Conservation (phyloP, 2,113 vertebrate genomes). For the Leucopsar rothschildi region DNA sequence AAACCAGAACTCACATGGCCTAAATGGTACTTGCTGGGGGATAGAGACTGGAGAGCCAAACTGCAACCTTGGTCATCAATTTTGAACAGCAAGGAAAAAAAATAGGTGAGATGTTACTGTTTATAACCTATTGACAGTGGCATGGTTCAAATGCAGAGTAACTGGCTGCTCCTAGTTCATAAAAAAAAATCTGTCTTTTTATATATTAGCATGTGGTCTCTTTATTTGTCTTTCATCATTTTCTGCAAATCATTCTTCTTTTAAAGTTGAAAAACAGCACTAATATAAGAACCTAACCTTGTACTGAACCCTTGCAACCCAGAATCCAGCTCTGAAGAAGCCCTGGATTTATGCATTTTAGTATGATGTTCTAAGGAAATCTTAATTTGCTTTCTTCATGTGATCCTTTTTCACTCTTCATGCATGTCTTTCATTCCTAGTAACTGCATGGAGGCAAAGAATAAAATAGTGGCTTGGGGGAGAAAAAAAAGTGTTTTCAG, state of each 20-base stretch:
- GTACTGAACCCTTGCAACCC: not conserved
- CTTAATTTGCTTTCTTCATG: not conserved
- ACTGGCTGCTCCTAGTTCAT: not conserved
- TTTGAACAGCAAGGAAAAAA: not conserved
- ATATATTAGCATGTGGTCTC: not conserved
- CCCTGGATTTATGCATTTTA: not conserved
- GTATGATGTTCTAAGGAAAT: not conserved
- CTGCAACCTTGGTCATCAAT: not conserved
- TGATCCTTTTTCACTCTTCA: not conserved
- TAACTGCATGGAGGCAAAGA: not conserved
- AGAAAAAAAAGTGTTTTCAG: not conserved
- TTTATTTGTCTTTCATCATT: not conserved
- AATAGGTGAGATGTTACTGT: not conserved
- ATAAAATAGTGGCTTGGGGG: not conserved
- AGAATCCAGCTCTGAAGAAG: not conserved
- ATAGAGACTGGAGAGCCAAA: not conserved
- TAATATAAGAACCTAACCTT: not conserved
- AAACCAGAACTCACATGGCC: not conserved
- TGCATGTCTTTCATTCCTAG: not conserved
- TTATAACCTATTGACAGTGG: not conserved
- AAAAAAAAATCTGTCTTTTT: not conserved
- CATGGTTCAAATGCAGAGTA: not conserved
- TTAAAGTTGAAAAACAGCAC: not conserved
- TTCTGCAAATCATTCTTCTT: not conserved
- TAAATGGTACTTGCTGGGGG: not conserved